These are phyloP conservation scores for Orcinus orca DNA, from an alignment of 2,113 vertebrate genomes.

Conservation along the genomic window DNA sequence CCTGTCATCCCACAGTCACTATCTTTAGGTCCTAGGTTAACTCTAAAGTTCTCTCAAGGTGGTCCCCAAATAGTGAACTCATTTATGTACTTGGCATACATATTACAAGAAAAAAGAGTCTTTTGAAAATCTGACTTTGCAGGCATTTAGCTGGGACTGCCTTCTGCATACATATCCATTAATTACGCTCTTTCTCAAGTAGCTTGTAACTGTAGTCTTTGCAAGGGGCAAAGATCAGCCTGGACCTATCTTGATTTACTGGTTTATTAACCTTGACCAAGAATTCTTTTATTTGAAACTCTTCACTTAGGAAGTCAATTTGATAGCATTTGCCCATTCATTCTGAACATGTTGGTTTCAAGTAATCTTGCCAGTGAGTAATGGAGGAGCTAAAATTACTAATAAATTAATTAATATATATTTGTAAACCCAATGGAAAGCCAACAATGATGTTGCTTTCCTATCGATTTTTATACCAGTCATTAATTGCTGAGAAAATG, in stretches of 20 bases:
- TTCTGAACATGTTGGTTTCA: slow-evolving; percentile 51
- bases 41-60: neutral
- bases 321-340: slow-evolving; percentile 57
- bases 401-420: slow-evolving; percentile 72
- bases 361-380: slow-evolving; percentile 48
- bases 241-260: slow-evolving; percentile 63
- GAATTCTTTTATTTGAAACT: slow-evolving; percentile 68
- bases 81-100: neutral
- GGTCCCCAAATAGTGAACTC: neutral
- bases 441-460: slow-evolving; percentile 57
- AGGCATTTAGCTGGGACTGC: neutral
- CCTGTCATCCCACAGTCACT: neutral
- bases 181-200: neutral
- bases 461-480: slow-evolving; percentile 57
- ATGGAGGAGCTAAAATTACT: slow-evolving; percentile 54
- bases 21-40: neutral
- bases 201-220: slow-evolving; percentile 45
- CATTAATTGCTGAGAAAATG: slow-evolving; percentile 66
- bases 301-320: slow-evolving; percentile 70
- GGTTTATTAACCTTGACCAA: slow-evolving; percentile 57
- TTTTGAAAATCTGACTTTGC: slow-evolving; percentile 7
- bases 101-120: neutral
- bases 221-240: slow-evolving; percentile 42
- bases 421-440: slow-evolving; percentile 57
- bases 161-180: slow-evolving; percentile 12